Evolutionary conservation across 2,888 invertebrate species (phyloP), one percentile per base, ranked within the genome.

Genomic region (Hofmannophila pseudospretella): DNA sequence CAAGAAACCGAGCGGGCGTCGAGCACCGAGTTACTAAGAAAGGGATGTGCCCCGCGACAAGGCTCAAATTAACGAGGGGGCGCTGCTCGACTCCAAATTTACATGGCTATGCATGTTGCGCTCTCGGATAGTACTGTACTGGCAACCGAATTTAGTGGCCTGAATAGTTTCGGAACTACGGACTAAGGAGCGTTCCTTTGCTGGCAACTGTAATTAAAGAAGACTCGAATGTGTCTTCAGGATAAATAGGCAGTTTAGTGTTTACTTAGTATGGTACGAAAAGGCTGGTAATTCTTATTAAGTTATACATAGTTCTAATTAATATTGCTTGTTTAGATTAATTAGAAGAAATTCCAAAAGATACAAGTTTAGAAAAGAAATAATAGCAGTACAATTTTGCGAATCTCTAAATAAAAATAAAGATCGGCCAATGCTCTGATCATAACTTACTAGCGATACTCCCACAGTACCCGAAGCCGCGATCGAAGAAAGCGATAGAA

Each of bases 101-200:
- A 81, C 82, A 82, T 78, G 76, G 75, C 74, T 77, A 78, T 80
- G 79, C 77, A 80, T 80, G 77, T 76, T 71, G 77, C 72, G 65
- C 70, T 69, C 64, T 56, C 58, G 72, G 70, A 70, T 74, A 72
- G 26, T 31, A 53, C 54, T 61, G 69, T 71, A 67, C 67, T 64
- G 58, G 61, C 60, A 62, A 59, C 57, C 64, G 67, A 73, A 80
- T 84, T 82, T 81, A 84, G 69, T 72, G 64, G 67, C 65, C 50
- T 61, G 61, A 80, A 84, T 84, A 80, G 82, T 84, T 82, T 72
- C 49, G 43, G 49, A 75, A 77, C 68, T 70, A 59, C 58, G 54
- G 55, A 54, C 57, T 51, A 49, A 56, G 56, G 49, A 44, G 54
- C 52, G 53, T 54, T 60, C 58, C 58, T 51, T 67, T 51, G 62